These are phyloP conservation scores for Meteorus colon DNA, from an alignment of 2,888 invertebrate species.

Conservation along the genomic window DNA sequence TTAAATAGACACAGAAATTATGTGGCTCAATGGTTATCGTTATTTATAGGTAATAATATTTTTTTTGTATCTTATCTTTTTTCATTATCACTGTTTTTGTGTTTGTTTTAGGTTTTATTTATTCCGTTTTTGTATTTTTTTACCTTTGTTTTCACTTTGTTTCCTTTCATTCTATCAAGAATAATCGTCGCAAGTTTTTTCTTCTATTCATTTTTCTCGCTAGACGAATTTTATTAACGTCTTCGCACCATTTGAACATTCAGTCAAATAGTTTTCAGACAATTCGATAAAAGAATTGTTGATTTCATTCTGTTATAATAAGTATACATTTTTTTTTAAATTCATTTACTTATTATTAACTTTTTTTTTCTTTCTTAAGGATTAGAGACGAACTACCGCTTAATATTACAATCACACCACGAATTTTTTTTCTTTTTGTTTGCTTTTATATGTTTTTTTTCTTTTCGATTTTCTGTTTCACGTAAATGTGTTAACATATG, in stretches of 20 bases:
- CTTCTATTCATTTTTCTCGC: neutral
- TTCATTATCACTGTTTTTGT: slow-evolving; percentile 33
- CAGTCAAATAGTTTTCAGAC: neutral
- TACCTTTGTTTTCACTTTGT: slow-evolving; percentile 6
- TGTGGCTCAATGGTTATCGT: slow-evolving; percentile 44
- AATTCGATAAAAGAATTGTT: neutral
- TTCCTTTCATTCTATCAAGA: neutral
- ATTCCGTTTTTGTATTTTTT: slow-evolving; percentile 31
- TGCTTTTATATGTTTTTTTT: neutral
- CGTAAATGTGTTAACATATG: neutral
- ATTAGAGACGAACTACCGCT: slow-evolving; percentile 5
- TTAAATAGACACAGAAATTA: slow-evolving; percentile 46
- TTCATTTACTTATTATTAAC: slow-evolving; percentile 30
- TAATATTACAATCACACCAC: slow-evolving; percentile 21
- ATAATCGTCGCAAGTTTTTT: neutral
- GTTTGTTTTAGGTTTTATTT: slow-evolving; percentile 30
- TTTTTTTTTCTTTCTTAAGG: slow-evolving; percentile 11
- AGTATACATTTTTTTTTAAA: slow-evolving; percentile 22
- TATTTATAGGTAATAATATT: slow-evolving; percentile 34
- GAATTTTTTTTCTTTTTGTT: slow-evolving; percentile 28
- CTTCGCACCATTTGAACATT: neutral
- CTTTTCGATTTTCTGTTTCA: neutral
- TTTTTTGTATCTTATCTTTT: slow-evolving; percentile 35
- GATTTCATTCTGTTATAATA: neutral
- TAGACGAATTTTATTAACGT: neutral